These are phyloP conservation scores for Teleogryllus occipitalis DNA, from an alignment of 1,140 invertebrate species.

Conservation along the genomic window DNA sequence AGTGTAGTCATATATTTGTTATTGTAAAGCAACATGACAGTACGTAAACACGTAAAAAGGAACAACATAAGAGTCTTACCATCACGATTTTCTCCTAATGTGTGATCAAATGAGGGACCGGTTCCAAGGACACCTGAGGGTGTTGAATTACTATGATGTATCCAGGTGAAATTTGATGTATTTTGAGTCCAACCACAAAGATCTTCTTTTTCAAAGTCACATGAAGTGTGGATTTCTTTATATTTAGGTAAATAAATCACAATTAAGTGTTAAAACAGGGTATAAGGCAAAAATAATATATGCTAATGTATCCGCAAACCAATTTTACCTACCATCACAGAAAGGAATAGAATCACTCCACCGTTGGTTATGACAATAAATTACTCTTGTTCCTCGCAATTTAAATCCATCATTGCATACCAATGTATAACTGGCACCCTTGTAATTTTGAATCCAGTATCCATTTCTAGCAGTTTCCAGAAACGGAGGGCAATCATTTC, in stretches of 20 bases:
- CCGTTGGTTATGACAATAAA: not conserved
- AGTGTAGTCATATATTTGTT: too few species aligned
- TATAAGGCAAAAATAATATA: not conserved
- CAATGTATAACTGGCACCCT: not conserved
- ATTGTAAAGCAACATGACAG: too few species aligned
- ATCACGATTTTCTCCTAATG: slow-evolving; percentile 46
- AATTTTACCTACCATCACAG: slow-evolving; percentile 8
- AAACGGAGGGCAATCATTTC: not conserved
- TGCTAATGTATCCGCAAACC: not conserved
- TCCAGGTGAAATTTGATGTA: slow-evolving; percentile 66
- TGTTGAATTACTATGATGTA: slow-evolving; percentile 50
- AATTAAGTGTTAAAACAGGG: slow-evolving; percentile 22
- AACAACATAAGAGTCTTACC: slow-evolving; percentile 37
- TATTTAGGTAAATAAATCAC: slow-evolving; percentile 30
- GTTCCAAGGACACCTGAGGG: slow-evolving; percentile 57
- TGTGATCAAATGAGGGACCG: slow-evolving; percentile 68
- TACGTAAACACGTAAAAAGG: too few species aligned
- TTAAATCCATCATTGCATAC: not conserved
- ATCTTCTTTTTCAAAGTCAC: slow-evolving; percentile 60
- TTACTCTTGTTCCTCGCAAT: not conserved
- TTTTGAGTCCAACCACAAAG: slow-evolving; percentile 70
- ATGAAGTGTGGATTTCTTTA: slow-evolving; percentile 37
- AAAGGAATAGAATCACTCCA: not conserved
- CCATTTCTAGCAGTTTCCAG: not conserved
- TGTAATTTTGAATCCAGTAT: not conserved